Evolutionary conservation across 1,140 invertebrate species (phyloP).

Genomic region (Bombyx mandarina): DNA sequence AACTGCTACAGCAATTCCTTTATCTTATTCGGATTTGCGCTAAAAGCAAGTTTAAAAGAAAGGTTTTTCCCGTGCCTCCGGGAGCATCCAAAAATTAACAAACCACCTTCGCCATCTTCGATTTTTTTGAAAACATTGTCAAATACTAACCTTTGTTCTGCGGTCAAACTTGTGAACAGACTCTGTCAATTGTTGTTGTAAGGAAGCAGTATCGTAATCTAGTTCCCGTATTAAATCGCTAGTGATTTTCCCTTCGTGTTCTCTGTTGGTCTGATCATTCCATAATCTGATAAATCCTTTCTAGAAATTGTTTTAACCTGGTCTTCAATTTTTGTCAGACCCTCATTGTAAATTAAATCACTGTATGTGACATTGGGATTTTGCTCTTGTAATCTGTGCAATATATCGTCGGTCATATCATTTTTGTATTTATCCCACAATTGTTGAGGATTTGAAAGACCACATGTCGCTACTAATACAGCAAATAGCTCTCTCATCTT

Average conservation of each 20-base stretch:
- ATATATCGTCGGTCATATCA: slow-evolving; percentile 28
- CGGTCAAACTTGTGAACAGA: too few species aligned
- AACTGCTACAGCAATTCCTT: too few species aligned
- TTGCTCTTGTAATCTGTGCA: slow-evolving; percentile 25
- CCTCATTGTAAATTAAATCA: slow-evolving; percentile 28
- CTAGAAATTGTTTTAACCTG: slow-evolving; percentile 24
- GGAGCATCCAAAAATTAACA: slow-evolving; percentile 1
- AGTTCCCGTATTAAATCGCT: slow-evolving; percentile 28
- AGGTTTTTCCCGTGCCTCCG: neutral
- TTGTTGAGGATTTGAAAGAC: slow-evolving; percentile 22
- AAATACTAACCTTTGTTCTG: too few species aligned
- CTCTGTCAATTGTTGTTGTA: too few species aligned
- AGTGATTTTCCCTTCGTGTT: slow-evolving; percentile 22
- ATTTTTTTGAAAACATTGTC: too few species aligned
- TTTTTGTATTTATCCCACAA: slow-evolving; percentile 25
- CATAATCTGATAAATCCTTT: slow-evolving; percentile 29
- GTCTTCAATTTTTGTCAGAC: slow-evolving; percentile 24
- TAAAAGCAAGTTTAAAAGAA: too few species aligned
- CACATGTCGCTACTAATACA: slow-evolving; percentile 23
- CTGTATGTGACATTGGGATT: slow-evolving; percentile 24
- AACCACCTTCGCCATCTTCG: too few species aligned
- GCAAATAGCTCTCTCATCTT: slow-evolving; percentile 24
- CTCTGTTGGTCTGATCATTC: slow-evolving; percentile 24
- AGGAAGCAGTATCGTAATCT: too few species aligned
- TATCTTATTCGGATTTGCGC: too few species aligned